These are phyloP conservation scores for Lacerta agilis DNA, from an alignment of 2,797 vertebrate genomes.

Conservation along the genomic window DNA sequence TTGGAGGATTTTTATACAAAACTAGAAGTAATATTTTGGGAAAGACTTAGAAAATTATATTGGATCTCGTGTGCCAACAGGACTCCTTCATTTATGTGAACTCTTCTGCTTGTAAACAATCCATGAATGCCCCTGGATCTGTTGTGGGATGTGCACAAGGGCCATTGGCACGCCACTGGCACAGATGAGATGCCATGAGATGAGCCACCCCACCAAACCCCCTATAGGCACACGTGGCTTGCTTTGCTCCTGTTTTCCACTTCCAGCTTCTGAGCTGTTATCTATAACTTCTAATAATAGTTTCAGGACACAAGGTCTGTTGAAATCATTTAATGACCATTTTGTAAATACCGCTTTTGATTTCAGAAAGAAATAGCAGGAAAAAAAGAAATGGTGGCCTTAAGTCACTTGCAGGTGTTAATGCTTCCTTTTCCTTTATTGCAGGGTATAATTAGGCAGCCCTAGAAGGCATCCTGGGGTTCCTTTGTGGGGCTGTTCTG, in stretches of 20 bases:
- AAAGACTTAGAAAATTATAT: background rate
- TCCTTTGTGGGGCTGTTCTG: background rate
- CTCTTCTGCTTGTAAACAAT: background rate
- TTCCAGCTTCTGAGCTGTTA: constrained; percentile 11
- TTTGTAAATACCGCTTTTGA: background rate
- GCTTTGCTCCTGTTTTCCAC: constrained; percentile 20
- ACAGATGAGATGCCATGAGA: background rate
- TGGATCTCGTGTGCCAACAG: background rate
- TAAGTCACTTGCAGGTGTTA: constrained; percentile 12
- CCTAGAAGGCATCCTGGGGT: background rate
- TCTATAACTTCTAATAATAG: background rate
- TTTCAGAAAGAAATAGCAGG: constrained; percentile 23
- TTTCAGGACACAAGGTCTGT: constrained; percentile 3
- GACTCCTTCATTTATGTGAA: background rate
- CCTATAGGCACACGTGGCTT: background rate
- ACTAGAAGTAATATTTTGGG: background rate
- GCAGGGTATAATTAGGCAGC: background rate
- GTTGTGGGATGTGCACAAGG: background rate
- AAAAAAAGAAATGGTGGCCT: constrained; percentile 8
- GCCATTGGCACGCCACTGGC: background rate
- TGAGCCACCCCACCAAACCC: background rate
- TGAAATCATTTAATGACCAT: constrained; percentile 8
- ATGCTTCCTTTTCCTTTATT: constrained; percentile 21
- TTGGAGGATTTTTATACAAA: background rate
- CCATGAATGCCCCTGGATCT: background rate